Percentiles rank a stretch among this genome's conserved stretches.
Evolutionary conservation across 1,140 invertebrate species (phyloP).

Genomic region (Achatina immaculata): DNA sequence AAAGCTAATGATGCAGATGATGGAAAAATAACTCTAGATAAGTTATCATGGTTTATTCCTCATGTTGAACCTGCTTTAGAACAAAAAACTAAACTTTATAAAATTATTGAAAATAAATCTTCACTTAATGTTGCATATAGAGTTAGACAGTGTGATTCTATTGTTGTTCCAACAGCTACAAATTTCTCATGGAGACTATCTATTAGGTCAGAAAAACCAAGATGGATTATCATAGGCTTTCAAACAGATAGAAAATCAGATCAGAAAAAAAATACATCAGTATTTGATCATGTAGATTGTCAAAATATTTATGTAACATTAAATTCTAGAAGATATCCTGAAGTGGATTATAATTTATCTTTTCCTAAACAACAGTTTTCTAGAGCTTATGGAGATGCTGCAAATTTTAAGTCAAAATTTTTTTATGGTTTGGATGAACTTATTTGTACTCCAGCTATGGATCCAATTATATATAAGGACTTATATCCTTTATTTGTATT

Average conservation of each 20-base stretch:
- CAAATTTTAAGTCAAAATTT: neutral
- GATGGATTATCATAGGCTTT: constrained; percentile 1
- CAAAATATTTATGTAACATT: constrained; percentile 1
- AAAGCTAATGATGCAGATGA: neutral
- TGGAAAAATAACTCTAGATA: neutral
- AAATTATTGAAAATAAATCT: neutral
- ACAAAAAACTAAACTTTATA: neutral
- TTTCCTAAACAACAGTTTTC: neutral
- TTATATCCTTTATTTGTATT: neutral
- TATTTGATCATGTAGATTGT: neutral
- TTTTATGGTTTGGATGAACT: neutral
- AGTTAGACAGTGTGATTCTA: neutral
- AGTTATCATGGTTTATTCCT: neutral
- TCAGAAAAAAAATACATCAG: neutral
- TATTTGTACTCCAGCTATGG: neutral
- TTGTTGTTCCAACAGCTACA: neutral
- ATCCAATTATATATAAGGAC: neutral
- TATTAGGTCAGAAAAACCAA: neutral
- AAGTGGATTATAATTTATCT: neutral
- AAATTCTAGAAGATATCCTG: constrained; percentile 13
- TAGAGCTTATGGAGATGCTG: neutral
- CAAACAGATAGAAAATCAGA: constrained; percentile 4
- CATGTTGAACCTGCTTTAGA: neutral
- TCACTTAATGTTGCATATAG: neutral
- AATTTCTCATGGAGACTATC: neutral